A percentile compares a stretch with the other conserved stretches of the same genome.
These are phyloP conservation scores for Mizuhopecten yessoensis DNA, from an alignment of 1,140 invertebrate genomes.

Conservation along the genomic window DNA sequence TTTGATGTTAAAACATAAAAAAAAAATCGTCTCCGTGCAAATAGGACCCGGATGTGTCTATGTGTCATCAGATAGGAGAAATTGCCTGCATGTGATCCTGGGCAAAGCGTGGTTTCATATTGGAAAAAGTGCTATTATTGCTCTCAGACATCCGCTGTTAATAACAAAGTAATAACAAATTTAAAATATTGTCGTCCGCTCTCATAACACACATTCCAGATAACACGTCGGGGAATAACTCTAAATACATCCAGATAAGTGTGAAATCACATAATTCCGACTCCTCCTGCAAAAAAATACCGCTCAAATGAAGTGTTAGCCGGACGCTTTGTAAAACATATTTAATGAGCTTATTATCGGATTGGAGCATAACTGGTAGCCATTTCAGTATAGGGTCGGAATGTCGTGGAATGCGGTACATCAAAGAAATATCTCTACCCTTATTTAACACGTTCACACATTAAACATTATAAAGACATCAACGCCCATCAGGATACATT, in stretches of 20 bases:
- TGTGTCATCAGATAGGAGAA: neutral
- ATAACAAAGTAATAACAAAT: conserved; percentile 28
- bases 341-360: conserved; percentile 4
- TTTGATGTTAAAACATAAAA: neutral
- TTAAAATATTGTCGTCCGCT: neutral
- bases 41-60: neutral
- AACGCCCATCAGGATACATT: neutral
- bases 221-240: neutral
- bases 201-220: conserved; percentile 32
- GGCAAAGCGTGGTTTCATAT: neutral
- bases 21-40: neutral
- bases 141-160: neutral
- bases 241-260: conserved; percentile 10
- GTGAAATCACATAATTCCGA: conserved; percentile 1
- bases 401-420: neutral
- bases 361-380: conserved; percentile 7
- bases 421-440: neutral
- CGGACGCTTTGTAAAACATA: neutral
- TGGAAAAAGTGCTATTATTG: neutral
- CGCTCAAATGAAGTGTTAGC: neutral
- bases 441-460: neutral
- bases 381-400: neutral
- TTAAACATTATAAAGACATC: conserved; percentile 3
- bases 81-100: neutral
- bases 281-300: conserved; percentile 2